Evolutionary conservation across 2,113 vertebrate species (phyloP).

Genomic region (Nibea coibor): DNA sequence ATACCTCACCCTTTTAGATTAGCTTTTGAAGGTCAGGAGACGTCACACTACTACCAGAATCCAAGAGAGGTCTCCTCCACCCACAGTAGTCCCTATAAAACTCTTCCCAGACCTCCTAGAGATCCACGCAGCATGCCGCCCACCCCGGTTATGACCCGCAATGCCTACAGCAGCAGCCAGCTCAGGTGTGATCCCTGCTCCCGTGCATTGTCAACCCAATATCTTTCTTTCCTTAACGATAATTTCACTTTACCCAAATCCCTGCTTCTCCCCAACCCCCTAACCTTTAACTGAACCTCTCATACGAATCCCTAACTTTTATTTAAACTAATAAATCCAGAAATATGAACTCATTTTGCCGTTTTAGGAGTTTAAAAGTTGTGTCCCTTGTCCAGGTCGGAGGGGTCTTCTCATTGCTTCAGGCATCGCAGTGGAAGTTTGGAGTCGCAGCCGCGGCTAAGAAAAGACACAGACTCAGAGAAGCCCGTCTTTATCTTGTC

Average conservation of each 20-base stretch:
- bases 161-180: slow-evolving; percentile 96
- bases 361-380: slow-evolving; percentile 5
- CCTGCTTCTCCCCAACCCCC: background rate
- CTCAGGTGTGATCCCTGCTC: slow-evolving; percentile 85
- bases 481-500: slow-evolving; percentile 88
- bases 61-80: slow-evolving; percentile 88
- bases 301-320: background rate
- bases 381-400: slow-evolving; percentile 81
- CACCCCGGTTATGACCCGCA: slow-evolving; percentile 92
- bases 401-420: slow-evolving; percentile 86
- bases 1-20: slow-evolving; percentile 62
- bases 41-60: slow-evolving; percentile 63
- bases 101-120: slow-evolving; percentile 86
- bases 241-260: background rate
- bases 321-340: slow-evolving; percentile 11
- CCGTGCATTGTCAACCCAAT: slow-evolving; percentile 7
- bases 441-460: slow-evolving; percentile 89
- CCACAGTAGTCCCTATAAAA: slow-evolving; percentile 93
- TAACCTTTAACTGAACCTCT: background rate
- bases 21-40: slow-evolving; percentile 66
- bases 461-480: slow-evolving; percentile 83
- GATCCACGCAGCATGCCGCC: slow-evolving; percentile 91
- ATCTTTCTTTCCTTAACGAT: background rate
- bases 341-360: background rate
- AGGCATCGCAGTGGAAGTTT: slow-evolving; percentile 94